Base-by-base conservation (phyloP, 2,113 vertebrate species). In the Heterotilapia buettikoferi region DNA sequence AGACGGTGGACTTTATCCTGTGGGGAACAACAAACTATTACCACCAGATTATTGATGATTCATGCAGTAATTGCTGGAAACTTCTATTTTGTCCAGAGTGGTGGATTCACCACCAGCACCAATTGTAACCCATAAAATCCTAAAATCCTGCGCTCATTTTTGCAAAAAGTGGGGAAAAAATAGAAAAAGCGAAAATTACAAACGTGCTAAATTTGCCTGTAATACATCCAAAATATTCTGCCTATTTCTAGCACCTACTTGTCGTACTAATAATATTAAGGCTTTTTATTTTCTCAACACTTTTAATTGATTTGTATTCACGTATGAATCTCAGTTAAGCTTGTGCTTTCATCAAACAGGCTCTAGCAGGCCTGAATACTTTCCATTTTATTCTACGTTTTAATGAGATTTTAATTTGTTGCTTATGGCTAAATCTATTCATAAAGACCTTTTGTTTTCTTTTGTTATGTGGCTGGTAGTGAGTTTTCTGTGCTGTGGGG, bases 281-380 rank as follows among this genome's bases (percentile, higher is more conserved):
- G n/a, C 53, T 31, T 29, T 21, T 66, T 38, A 36, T n/a, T 66
- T 66, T 73, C 40, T 45, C 3, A 24, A 24, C 66, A 19, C 7
- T 61, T 85, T 80, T 56, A 82, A 66, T 87, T 86, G 33, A 66
- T 78, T 79, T 89, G 26, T 68, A 57, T 83, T 84, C 40, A 21
- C 63, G 56, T 81, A 78, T 36, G 26, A n/a, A 33, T 78, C 73
- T 84, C 82, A 88, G 79, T n/a, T 80, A 88, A 59, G 24, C 26
- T 6, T 50, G 13, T 86, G 84, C 54, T 87, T 66, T 18, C 11
- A 84, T 86, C 84, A 86, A 91, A 90, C 89, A 86, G 36, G 54
- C 79, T 80, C 61, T 26, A 52, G 53, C 87, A 89, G 24, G 84
- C 52, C 85, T 84, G 52, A 86, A 88, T 86, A 83, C 78, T 89